Evolutionary conservation across 2,888 invertebrate genomes (phyloP).

Genomic region (Diploptera punctata): DNA sequence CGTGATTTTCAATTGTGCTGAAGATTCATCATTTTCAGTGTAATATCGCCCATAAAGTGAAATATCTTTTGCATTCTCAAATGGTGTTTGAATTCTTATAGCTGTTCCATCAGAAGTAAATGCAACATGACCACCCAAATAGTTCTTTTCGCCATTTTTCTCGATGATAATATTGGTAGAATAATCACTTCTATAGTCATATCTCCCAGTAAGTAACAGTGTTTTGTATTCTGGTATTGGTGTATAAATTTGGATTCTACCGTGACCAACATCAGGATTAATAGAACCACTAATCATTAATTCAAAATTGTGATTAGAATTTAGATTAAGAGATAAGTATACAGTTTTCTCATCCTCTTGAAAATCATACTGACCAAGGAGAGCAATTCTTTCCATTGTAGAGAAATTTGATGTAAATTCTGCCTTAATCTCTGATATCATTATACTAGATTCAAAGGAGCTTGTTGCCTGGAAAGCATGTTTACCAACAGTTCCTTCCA

Average conservation of each 20-base stretch:
- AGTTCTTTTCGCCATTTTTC: constrained; percentile 35
- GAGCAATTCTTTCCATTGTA: constrained; percentile 13
- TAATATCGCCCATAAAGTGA: not conserved
- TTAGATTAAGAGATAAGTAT: not conserved
- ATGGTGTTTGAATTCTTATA: constrained; percentile 43
- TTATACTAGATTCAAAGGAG: not conserved
- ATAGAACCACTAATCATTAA: not conserved
- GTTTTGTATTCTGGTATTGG: constrained; percentile 25
- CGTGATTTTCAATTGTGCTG: constrained; percentile 1
- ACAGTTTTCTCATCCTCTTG: constrained; percentile 8
- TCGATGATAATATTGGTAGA: constrained; percentile 35
- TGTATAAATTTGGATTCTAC: constrained; percentile 24
- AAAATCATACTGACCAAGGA: constrained; percentile 28
- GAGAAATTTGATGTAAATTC: constrained; percentile 16
- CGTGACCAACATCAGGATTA: not conserved
- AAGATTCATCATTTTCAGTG: not conserved
- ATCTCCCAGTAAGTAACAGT: constrained; percentile 33
- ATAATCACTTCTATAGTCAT: constrained; percentile 44
- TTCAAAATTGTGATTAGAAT: not conserved
- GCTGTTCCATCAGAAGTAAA: constrained; percentile 35
- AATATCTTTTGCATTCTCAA: constrained; percentile 19
- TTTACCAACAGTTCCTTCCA: not conserved
- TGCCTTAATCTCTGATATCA: constrained; percentile 4
- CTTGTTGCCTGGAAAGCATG: not conserved
- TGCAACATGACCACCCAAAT: constrained; percentile 41